Conservation (phyloP, 2,888 invertebrate species). For the Noctua janthe region DNA sequence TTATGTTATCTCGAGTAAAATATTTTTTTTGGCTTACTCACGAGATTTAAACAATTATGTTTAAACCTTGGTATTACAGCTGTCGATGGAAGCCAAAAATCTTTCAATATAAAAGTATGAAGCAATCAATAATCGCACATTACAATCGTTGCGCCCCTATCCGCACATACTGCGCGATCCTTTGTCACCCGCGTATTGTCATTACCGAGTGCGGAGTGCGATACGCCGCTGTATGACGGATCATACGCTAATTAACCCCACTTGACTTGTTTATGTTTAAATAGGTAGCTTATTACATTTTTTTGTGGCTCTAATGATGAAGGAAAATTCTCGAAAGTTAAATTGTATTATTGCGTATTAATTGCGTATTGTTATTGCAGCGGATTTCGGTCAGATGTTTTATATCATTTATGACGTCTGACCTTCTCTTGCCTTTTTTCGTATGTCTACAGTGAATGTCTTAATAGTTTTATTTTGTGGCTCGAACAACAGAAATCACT, state of each 20-base stretch:
- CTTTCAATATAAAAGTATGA: not conserved
- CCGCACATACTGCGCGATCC: constrained; percentile 6
- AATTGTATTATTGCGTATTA: not conserved
- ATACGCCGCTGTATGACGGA: constrained; percentile 7
- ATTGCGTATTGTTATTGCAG: not conserved
- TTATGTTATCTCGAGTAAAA: not conserved
- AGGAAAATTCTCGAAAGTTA: not conserved
- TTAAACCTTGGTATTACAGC: not conserved
- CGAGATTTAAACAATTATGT: not conserved
- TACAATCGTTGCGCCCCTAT: not conserved
- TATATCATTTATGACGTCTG: not conserved
- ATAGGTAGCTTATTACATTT: not conserved
- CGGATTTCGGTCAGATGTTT: not conserved
- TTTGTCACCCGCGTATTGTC: constrained; percentile 28
- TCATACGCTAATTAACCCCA: constrained; percentile 6
- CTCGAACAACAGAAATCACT: not conserved
- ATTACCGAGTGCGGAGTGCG: constrained; percentile 2
- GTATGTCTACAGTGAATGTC: not conserved
- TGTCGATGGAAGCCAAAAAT: not conserved
- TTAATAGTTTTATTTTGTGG: not conserved
- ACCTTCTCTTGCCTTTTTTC: not conserved
- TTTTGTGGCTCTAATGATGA: not conserved
- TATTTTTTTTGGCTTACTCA: not conserved
- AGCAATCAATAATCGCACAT: not conserved
- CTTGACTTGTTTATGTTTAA: not conserved